Evolutionary conservation across 2,113 vertebrate genomes (phyloP).

Genomic region (Peromyscus maniculatus): DNA sequence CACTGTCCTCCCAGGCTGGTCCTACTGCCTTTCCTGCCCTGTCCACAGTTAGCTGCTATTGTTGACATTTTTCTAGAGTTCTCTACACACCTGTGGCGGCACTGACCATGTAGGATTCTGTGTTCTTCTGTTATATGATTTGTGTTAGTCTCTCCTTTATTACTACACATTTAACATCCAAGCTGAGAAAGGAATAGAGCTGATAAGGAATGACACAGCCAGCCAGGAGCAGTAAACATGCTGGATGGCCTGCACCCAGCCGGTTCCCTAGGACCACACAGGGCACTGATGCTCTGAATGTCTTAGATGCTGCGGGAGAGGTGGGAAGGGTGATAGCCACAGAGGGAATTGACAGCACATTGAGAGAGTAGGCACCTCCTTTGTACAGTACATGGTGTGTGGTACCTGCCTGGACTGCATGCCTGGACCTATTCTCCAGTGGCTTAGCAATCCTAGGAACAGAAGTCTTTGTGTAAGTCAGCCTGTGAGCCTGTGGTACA

Average conservation of each 20-base stretch:
- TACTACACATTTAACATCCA: rapidly evolving
- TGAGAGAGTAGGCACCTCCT: rapidly evolving
- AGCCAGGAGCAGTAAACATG: too few species aligned
- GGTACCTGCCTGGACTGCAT: background rate
- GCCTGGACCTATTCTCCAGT: background rate
- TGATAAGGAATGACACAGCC: background rate
- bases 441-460: background rate
- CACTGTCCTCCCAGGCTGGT: background rate
- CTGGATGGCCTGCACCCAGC: rapidly evolving
- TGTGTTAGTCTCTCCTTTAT: background rate
- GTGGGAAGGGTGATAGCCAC: too few species aligned
- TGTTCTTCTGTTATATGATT: background rate
- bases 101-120: background rate
- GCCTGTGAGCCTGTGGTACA: background rate
- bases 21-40: too few species aligned
- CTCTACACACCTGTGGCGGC: background rate
- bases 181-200: background rate
- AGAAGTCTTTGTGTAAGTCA: background rate
- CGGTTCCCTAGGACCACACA: background rate
- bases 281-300: rapidly evolving
- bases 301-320: background rate
- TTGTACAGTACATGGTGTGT: rapidly evolving
- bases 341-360: too few species aligned
- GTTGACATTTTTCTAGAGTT: background rate
- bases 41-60: background rate